Percentiles rank a stretch among this genome's conserved stretches.
Evolutionary conservation across 1,140 invertebrate genomes (phyloP).

Genomic region (Lepeophtheirus salmonis): DNA sequence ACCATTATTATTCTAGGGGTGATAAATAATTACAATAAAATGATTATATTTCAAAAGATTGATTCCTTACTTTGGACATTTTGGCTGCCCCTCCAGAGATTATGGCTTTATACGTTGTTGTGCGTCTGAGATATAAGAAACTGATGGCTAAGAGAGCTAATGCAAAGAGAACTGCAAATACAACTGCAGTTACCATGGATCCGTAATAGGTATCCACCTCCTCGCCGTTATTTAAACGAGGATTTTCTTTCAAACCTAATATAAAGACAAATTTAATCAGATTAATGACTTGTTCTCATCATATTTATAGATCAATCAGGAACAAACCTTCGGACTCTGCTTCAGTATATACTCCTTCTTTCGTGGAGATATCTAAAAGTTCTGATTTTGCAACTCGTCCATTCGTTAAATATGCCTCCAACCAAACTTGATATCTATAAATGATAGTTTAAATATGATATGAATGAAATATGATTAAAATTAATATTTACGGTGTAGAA

Average conservation of each 20-base stretch:
- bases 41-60: too few species aligned
- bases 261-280: background rate
- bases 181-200: slow-evolving; percentile 61
- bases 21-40: too few species aligned
- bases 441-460: background rate
- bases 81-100: slow-evolving; percentile 4
- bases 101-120: slow-evolving; percentile 18
- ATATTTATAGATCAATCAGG: slow-evolving; percentile 22
- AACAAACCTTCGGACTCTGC: slow-evolving; percentile 22
- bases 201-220: slow-evolving; percentile 56
- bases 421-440: slow-evolving; percentile 51
- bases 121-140: slow-evolving; percentile 50
- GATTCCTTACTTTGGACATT: background rate
- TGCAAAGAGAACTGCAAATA: slow-evolving; percentile 60
- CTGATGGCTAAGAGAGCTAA: slow-evolving; percentile 55
- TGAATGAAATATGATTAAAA: slow-evolving; percentile 2
- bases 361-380: slow-evolving; percentile 65
- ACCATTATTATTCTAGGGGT: background rate
- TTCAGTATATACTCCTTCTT: slow-evolving; percentile 40
- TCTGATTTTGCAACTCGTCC: slow-evolving; percentile 63
- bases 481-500: slow-evolving; percentile 38
- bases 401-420: slow-evolving; percentile 68
- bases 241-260: slow-evolving; percentile 1
- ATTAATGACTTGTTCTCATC: slow-evolving; percentile 5
- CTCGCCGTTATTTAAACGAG: background rate